Conservation (phyloP, 1,140 invertebrate species). For the Pollicipes pollicipes region DNA sequence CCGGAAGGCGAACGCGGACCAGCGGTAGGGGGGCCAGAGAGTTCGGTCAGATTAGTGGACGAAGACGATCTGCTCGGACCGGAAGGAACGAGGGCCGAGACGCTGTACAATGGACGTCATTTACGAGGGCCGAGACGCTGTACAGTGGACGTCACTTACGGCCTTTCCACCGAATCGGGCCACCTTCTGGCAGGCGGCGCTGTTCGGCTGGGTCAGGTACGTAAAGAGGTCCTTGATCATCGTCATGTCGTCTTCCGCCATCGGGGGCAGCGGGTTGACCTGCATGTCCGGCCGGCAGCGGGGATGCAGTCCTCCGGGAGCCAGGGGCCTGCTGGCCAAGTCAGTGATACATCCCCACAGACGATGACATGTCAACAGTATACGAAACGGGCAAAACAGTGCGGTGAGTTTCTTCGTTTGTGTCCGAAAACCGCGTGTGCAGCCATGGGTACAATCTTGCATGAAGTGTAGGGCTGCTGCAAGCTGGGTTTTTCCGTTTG, state of each 20-base stretch:
- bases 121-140: neutral
- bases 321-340: too few species aligned
- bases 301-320: neutral
- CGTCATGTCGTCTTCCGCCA: neutral
- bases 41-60: too few species aligned
- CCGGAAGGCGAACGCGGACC: neutral
- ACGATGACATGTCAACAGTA: too few species aligned
- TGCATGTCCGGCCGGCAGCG: neutral
- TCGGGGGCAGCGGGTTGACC: neutral
- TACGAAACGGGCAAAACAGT: too few species aligned
- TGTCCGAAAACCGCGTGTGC: too few species aligned
- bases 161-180: neutral
- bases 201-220: neutral
- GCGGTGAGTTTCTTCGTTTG: too few species aligned
- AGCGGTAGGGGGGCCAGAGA: too few species aligned
- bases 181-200: neutral
- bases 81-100: neutral
- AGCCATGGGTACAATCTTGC: too few species aligned
- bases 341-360: too few species aligned
- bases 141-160: neutral
- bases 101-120: neutral
- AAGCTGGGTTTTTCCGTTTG: too few species aligned
- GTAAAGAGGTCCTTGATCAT: neutral
- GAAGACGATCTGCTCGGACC: neutral
- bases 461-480: too few species aligned